A percentile compares a stretch with the other conserved stretches of the same genome.
Conservation (phyloP, 2,888 invertebrate species). For the Amblyjoppa fuscipennis region DNA sequence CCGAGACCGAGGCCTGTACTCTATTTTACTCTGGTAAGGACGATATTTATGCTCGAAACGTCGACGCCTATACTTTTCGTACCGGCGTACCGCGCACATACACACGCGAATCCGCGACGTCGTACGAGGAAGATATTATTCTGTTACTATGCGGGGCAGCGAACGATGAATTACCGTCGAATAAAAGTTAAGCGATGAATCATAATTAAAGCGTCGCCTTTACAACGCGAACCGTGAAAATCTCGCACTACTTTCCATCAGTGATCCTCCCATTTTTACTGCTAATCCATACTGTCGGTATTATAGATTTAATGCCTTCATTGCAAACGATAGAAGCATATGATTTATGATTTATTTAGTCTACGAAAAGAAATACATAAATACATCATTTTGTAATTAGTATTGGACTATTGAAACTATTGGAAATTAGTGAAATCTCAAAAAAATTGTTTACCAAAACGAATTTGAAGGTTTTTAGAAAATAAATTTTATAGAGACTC, state of each 20-base stretch:
- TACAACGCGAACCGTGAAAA: neutral
- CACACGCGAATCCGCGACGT: neutral
- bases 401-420: neutral
- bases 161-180: slow-evolving; percentile 4
- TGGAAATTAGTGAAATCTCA: neutral
- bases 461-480: neutral
- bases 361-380: neutral
- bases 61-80: slow-evolving; percentile 57
- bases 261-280: neutral
- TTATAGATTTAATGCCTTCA: neutral
- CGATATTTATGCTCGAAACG: slow-evolving; percentile 67
- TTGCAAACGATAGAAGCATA: neutral
- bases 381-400: neutral
- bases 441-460: neutral
- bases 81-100: neutral
- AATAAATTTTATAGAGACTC: neutral
- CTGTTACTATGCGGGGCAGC: slow-evolving; percentile 12
- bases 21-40: slow-evolving; percentile 64
- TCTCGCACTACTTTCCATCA: neutral
- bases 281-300: neutral
- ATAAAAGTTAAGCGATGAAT: slow-evolving; percentile 64
- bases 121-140: slow-evolving; percentile 14
- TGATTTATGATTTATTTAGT: neutral
- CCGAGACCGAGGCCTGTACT: slow-evolving; percentile 63
- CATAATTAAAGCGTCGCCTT: slow-evolving; percentile 63